These are phyloP conservation scores for Sinotaia quadrata DNA, from an alignment of 2,888 invertebrate genomes.

Conservation along the genomic window DNA sequence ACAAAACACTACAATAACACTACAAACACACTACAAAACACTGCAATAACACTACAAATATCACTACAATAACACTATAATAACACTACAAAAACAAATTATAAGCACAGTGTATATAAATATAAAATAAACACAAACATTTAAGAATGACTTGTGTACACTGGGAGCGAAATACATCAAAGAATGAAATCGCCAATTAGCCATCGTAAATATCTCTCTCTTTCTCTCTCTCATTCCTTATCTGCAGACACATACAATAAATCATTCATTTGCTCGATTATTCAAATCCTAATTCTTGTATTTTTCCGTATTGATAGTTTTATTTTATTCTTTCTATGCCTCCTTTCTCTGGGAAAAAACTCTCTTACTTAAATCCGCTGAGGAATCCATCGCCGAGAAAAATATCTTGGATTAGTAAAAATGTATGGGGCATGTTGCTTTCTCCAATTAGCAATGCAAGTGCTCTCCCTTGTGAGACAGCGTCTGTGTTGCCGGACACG, in stretches of 20 bases:
- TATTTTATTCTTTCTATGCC: not conserved
- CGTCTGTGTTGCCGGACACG: conserved; percentile 36
- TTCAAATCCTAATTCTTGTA: not conserved
- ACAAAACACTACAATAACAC: too few species aligned
- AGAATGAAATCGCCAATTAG: too few species aligned
- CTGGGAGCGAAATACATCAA: too few species aligned
- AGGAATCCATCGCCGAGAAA: conserved; percentile 50
- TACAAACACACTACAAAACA: too few species aligned
- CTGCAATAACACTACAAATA: too few species aligned
- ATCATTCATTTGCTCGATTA: too few species aligned
- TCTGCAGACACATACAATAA: too few species aligned
- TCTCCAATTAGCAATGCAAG: conserved; percentile 45
- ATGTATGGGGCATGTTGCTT: conserved; percentile 44
- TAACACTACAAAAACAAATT: too few species aligned
- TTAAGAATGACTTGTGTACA: too few species aligned
- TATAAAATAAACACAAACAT: too few species aligned
- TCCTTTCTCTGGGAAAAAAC: conserved; percentile 7
- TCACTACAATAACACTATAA: too few species aligned
- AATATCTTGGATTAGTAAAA: conserved; percentile 45
- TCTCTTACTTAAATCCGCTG: conserved; percentile 37
- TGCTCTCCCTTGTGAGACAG: conserved; percentile 40
- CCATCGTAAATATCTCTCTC: not conserved
- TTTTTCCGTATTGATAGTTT: not conserved
- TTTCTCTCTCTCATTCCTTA: not conserved
- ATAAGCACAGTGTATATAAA: too few species aligned